Base-by-base conservation (phyloP, 2,888 invertebrate species). In the Lepetodrilus schrolli region DNA sequence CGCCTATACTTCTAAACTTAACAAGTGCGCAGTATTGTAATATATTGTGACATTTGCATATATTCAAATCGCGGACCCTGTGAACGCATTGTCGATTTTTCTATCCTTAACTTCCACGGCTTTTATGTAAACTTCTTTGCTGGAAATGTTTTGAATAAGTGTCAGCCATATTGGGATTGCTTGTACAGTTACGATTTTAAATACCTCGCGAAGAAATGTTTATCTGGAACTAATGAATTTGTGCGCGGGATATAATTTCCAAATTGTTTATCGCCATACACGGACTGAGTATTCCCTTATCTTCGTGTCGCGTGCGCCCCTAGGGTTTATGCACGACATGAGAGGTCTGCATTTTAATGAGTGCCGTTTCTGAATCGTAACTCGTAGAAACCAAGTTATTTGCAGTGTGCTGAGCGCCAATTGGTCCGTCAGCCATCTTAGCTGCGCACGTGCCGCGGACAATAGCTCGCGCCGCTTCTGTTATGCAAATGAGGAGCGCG, bases 401-500 rank as follows among this genome's bases (percentile, higher is more conserved):
- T 58, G 20, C n/a, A 58, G 26, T 13, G 58, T 30, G 30, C 58
- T 26, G 17, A 34, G 58, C 58, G 58, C 58, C 58, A 65, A 68
- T 43, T 43, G 43, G 43, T 68, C 68, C 20, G 20, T 43, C 68
- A 21, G 58, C 50, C 72, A 47, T 65, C 43, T 65, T 65, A 23
- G 37, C 23, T 72, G 58, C 76, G 77, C 80, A 75, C 77, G 78
- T 74, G 80, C 78, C 77, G 71, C 50, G 72, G 77, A 78, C 72
- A 66, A 48, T 70, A 78, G 75, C 78, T 76, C 80, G 81, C 76
- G 80, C 74, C 74, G 75, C 70, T 72, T 78, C 77, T 76, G 74
- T 77, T 80, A 84, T 84, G 84, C 78, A 84, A 85, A 85, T 85
- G 74, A 82, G 80, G 51, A 50, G 79, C 84, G 82, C 75, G 82